phyloP scores from a whole-genome alignment of 2,888 invertebrate species.

The Neria commutata region DNA sequence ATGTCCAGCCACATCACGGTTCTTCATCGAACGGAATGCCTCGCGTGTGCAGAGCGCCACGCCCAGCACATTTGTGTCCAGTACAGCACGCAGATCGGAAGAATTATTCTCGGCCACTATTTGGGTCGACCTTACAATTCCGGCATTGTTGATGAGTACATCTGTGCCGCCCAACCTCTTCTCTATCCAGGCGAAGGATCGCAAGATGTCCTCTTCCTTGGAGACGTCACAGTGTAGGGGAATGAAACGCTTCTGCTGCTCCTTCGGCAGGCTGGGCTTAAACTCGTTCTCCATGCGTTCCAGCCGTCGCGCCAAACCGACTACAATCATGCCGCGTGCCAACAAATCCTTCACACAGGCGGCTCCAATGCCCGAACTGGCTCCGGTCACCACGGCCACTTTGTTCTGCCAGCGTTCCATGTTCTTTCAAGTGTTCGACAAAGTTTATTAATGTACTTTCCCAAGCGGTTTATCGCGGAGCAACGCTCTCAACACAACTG shows the following conservation, averaged over 20 bases:
- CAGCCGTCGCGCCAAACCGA: conserved; percentile 64
- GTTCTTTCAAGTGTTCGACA: not conserved
- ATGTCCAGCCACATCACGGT: conserved; percentile 63
- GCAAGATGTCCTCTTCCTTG: conserved; percentile 64
- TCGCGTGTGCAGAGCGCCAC: conserved; percentile 62
- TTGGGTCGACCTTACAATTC: conserved; percentile 27
- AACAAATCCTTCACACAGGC: conserved; percentile 61
- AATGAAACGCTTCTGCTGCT: conserved; percentile 52
- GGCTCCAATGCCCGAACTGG: conserved; percentile 68
- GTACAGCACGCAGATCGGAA: conserved; percentile 42
- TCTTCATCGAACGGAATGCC: conserved; percentile 63
- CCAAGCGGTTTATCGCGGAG: too few species aligned
- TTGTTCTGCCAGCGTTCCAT: conserved; percentile 68
- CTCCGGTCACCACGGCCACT: conserved; percentile 69
- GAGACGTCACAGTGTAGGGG: conserved; percentile 64
- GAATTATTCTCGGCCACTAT: conserved; percentile 37
- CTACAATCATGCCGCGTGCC: conserved; percentile 64
- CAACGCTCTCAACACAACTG: too few species aligned
- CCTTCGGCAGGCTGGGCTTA: conserved; percentile 30
- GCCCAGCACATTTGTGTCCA: conserved; percentile 64
- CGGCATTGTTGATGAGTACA: conserved; percentile 68
- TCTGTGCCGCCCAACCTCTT: conserved; percentile 64
- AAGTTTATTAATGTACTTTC: too few species aligned
- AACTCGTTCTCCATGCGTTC: conserved; percentile 56
- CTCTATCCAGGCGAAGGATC: conserved; percentile 64